Base-by-base conservation (phyloP, 2,888 invertebrate genomes). In the Idaea dimidiata region DNA sequence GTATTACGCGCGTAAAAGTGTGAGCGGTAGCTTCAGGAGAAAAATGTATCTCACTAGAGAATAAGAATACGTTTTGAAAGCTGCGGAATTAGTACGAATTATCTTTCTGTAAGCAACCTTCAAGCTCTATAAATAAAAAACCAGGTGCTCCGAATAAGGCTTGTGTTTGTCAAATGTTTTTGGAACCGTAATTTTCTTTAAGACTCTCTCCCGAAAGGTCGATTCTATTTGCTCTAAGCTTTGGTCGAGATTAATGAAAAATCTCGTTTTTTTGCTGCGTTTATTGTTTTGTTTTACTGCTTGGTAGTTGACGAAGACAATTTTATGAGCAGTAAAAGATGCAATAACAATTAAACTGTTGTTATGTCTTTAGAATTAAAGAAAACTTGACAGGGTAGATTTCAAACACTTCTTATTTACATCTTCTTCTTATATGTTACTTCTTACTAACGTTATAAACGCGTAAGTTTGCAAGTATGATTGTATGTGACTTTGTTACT, bases 81-180 rank as follows among this genome's bases (percentile, higher is more conserved):
- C 24, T 24, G 24, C 5, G 24, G 24, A 24, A 24, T 24, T 14
- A 43, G 3, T 43, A 43, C 8, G 43, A 43, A 43, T 14, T 7
- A 43, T 14, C 43, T 43, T 14, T 43, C 43, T 43, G 43, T 43
- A 43, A 43, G 43, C 14, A 14, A 43, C 43, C 33, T 33, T 5
- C 7, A 43, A 43, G 43, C 43, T 43, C 10, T 8, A 14, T 43
- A 43, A 24, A 24, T 24, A 78, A 78, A 82, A 66, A 70, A 74
- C 66, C 78, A 80, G 78, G 76, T 80, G 76, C 67, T 69, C 68
- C 74, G 72, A 71, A 74, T 72, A 75, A 72, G 69, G 72, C 63
- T 59, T 61, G 59, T 76, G 69, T 79, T 79, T 81, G 77, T 74
- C 73, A 72, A 74, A 66, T 69, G 67, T 67, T 65, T 65, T 61